Evolutionary conservation across 37 sponge, comb jelly and placozoan genomes (phyloP).

Genomic region (Amphimedon queenslandica): DNA sequence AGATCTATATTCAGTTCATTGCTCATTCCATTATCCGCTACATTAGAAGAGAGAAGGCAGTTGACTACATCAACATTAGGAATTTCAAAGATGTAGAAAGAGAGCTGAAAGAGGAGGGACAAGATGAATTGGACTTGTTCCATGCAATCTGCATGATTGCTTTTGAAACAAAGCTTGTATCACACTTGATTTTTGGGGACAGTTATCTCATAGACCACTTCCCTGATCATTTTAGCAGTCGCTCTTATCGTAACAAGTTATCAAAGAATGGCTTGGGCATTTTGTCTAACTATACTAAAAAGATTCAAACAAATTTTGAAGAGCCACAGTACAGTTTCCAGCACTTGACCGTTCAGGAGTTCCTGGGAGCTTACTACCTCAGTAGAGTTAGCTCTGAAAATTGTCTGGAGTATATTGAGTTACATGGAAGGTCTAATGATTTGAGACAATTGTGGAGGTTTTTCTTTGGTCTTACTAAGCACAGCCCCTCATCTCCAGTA

Average conservation of each 20-base stretch:
- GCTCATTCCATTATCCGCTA: slow-evolving; percentile 24
- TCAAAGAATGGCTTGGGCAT: neutral
- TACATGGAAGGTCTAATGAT: slow-evolving; percentile 3
- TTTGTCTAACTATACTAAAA: neutral
- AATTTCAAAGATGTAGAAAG: neutral
- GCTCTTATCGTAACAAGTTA: neutral
- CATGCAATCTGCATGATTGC: slow-evolving; percentile 16
- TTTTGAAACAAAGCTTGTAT: slow-evolving; percentile 2
- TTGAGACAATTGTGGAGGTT: slow-evolving; percentile 49
- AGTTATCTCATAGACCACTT: neutral
- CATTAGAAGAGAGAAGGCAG: neutral
- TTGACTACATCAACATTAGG: neutral
- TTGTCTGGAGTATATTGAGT: slow-evolving; percentile 4
- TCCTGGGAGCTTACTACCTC: slow-evolving; percentile 36
- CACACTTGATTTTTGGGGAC: neutral
- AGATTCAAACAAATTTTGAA: neutral
- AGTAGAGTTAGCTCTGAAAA: neutral
- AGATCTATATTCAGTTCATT: slow-evolving; percentile 23
- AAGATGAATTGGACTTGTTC: slow-evolving; percentile 6
- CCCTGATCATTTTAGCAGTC: neutral
- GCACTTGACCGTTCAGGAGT: slow-evolving; percentile 54
- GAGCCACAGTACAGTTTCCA: slow-evolving; percentile 6
- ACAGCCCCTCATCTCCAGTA: neutral
- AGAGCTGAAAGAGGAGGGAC: neutral
- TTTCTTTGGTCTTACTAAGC: slow-evolving; percentile 26